Conservation (phyloP, 2,888 invertebrate species). For the Sicus ferrugineus region DNA sequence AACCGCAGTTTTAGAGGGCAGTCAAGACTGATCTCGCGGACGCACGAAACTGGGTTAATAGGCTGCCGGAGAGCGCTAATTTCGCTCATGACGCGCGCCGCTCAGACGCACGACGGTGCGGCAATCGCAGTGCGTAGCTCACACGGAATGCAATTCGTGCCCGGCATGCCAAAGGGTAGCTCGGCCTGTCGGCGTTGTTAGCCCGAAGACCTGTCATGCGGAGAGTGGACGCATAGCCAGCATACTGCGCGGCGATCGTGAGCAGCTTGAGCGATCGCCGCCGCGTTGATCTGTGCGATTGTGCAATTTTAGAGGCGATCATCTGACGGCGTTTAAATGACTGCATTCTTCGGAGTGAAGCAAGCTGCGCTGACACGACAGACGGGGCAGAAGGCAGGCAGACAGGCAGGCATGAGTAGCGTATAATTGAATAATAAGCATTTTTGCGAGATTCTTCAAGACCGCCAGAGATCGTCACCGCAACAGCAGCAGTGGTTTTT, state of each 20-base stretch:
- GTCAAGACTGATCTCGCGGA: constrained; percentile 26
- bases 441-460: constrained; percentile 14
- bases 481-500: background rate
- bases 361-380: too few relatives aligned
- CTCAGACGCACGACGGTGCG: background rate
- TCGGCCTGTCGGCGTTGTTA: background rate
- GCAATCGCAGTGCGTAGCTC: constrained; percentile 13
- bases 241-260: constrained; percentile 16
- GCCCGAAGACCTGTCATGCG: background rate
- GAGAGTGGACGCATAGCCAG: background rate
- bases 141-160: constrained; percentile 23
- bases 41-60: constrained; percentile 27
- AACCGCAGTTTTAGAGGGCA: constrained; percentile 14
- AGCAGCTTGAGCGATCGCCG: constrained; percentile 3
- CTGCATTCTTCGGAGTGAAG: constrained; percentile 13
- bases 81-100: too few relatives aligned
- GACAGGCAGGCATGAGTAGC: background rate
- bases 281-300: background rate
- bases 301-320: constrained; percentile 18
- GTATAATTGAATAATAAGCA: constrained; percentile 33
- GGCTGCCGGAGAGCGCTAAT: constrained; percentile 24
- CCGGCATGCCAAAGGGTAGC: constrained; percentile 5
- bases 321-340: constrained; percentile 8
- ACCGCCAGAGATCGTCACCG: background rate
- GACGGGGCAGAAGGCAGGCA: background rate